These are phyloP conservation scores for Scophthalmus maximus DNA, from an alignment of 2,113 vertebrate species.

Conservation along the genomic window DNA sequence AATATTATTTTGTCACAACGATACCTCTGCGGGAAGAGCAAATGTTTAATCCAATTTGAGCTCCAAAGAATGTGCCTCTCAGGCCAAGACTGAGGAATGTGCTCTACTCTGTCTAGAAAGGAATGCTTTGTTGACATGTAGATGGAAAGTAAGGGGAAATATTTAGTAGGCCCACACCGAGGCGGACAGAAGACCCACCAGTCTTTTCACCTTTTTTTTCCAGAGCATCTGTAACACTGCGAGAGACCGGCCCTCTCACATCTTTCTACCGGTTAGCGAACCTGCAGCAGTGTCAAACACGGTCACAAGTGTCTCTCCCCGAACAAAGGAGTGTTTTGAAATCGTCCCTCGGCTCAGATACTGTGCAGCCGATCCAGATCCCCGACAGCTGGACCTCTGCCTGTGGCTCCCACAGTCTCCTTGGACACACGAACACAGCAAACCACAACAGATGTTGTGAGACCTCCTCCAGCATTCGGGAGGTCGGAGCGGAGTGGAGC, in stretches of 20 bases:
- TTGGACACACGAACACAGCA: constrained; percentile 46
- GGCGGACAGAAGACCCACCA: constrained; percentile 34
- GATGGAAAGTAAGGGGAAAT: constrained; percentile 39
- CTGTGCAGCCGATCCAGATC: constrained; percentile 45
- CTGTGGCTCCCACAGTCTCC: constrained; percentile 59
- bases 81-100: constrained; percentile 61
- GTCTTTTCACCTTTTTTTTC: constrained; percentile 33
- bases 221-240: background rate
- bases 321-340: constrained; percentile 37
- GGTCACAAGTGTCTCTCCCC: constrained; percentile 20
- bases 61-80: constrained; percentile 41
- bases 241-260: constrained; percentile 9
- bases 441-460: constrained; percentile 73
- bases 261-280: background rate
- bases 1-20: constrained; percentile 29
- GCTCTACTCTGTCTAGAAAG: constrained; percentile 38
- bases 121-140: constrained; percentile 56
- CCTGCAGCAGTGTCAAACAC: background rate
- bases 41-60: constrained; percentile 55
- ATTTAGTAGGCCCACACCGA: background rate
- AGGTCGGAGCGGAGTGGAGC: constrained; percentile 22
- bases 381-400: constrained; percentile 69
- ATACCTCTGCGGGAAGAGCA: constrained; percentile 21
- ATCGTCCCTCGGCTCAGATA: constrained; percentile 29
- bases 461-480: constrained; percentile 50